A percentile compares a stretch with the other conserved stretches of the same genome.
Conservation (phyloP, 2,888 invertebrate genomes). For the Coenonympha glycerion region DNA sequence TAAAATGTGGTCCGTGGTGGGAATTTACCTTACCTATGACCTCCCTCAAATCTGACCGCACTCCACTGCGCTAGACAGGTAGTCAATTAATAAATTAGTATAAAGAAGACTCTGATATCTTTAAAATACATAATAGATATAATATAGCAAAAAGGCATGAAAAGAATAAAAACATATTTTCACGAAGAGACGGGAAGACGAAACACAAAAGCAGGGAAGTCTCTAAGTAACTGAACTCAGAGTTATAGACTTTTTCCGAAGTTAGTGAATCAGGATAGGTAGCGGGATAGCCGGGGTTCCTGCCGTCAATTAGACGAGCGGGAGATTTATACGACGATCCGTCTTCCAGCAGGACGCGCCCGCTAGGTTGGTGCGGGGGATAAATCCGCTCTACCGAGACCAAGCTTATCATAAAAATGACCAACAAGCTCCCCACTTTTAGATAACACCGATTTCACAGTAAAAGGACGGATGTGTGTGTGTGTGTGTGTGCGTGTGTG, state of each 20-base stretch:
- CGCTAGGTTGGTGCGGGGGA: slow-evolving; percentile 54
- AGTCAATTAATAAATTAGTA: too few relatives aligned
- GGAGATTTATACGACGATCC: slow-evolving; percentile 69
- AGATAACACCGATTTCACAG: not conserved
- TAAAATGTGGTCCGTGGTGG: too few relatives aligned
- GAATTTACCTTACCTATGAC: too few relatives aligned
- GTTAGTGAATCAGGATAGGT: slow-evolving; percentile 30
- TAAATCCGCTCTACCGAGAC: not conserved
- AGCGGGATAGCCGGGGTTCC: slow-evolving; percentile 38
- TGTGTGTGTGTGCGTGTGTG: too few relatives aligned
- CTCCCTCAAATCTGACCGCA: too few relatives aligned
- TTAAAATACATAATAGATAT: not conserved
- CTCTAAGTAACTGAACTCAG: slow-evolving; percentile 10
- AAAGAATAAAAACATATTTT: not conserved
- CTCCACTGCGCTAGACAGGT: too few relatives aligned
- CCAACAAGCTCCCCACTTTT: not conserved
- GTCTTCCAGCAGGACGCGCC: slow-evolving; percentile 49
- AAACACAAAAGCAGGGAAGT: slow-evolving; percentile 3
- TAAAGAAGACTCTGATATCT: too few relatives aligned
- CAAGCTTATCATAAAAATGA: not conserved
- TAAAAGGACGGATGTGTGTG: too few relatives aligned
- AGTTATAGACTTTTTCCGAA: slow-evolving; percentile 24
- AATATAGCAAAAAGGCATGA: not conserved
- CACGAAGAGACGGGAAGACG: slow-evolving; percentile 7
- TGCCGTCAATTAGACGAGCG: slow-evolving; percentile 69